Evolutionary conservation across 2,888 invertebrate genomes (phyloP).

Genomic region (Pachycephus smyrnensis): DNA sequence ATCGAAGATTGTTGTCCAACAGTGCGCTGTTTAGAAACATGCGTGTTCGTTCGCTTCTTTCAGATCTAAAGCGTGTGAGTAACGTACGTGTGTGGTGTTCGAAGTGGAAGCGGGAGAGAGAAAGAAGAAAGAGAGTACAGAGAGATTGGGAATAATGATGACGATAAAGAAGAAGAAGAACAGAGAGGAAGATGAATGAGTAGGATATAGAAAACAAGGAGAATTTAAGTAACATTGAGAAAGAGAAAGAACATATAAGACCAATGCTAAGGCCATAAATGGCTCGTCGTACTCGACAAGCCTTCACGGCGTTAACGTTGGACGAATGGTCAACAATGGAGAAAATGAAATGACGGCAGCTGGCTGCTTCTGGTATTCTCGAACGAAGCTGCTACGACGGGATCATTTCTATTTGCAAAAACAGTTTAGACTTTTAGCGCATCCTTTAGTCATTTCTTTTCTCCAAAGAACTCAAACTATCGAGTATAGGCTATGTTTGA

Average conservation of each 20-base stretch:
- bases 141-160: background rate
- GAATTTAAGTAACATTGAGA: conserved; percentile 28
- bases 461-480: background rate
- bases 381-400: background rate
- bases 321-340: background rate
- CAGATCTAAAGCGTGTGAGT: conserved; percentile 64
- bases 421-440: background rate
- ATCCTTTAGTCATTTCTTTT: conserved; percentile 4
- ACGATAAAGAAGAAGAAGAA: conserved; percentile 41
- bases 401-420: background rate
- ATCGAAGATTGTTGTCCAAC: conserved; percentile 59
- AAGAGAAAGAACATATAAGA: conserved; percentile 24
- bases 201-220: conserved; percentile 37
- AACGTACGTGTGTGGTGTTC: conserved; percentile 61
- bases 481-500: conserved; percentile 8
- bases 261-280: conserved; percentile 43
- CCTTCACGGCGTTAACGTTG: background rate
- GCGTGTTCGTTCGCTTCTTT: conserved; percentile 66
- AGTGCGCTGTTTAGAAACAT: conserved; percentile 67
- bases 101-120: conserved; percentile 35
- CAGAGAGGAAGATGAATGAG: conserved; percentile 21
- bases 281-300: background rate
- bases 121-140: conserved; percentile 42
- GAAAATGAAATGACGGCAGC: conserved; percentile 7
- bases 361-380: background rate